Base-by-base conservation (phyloP, 2,888 invertebrate species). In the Antheraea assamensis region DNA sequence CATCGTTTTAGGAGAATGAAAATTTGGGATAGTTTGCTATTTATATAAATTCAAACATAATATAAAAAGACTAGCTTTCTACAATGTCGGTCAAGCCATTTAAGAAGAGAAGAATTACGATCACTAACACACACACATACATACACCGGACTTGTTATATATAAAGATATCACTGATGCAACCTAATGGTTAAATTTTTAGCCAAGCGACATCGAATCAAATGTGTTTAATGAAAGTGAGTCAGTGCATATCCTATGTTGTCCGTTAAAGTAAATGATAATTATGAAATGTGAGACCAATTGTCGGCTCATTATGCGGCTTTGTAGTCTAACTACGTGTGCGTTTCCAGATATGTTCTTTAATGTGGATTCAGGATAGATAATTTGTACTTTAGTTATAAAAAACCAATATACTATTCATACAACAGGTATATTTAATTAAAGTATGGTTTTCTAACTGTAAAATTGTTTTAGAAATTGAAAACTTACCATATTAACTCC, bases 181-280 rank as follows among this genome's bases (percentile, higher is more conserved):
- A 52, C 52, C 19, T 19, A 19, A 52, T 52, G 21, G 19, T n/a
- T 58, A 24, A n/a, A n/a, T 58, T 0, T 58, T 58, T 58, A 13
- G 58, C 8, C 24, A 47, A 27, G 8, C n/a, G 31, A 85, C 81
- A 78, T 86, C 86, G 79, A 92, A 90, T 82, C 77, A 78, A 74
- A 64, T 72, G 74, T 76, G 78, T 81, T 77, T 83, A 88, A 76
- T 78, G 78, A 74, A 88, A 85, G 79, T 77, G 75, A 72, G 75
- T 77, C 84, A 78, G 81, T 84, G 84, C 88, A 90, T 91, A 87
- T 85, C 88, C 88, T 90, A 92, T 92, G 90, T 88, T 89, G 90
- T 89, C 87, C 91, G 90, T 92, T 91, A 92, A 92, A 92, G 92
- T 92, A 92, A 92, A 85, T 90, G 90, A 93, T 94, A 92, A 93